Conservation (phyloP, 1,140 invertebrate genomes). For the Aphidius ervi region DNA sequence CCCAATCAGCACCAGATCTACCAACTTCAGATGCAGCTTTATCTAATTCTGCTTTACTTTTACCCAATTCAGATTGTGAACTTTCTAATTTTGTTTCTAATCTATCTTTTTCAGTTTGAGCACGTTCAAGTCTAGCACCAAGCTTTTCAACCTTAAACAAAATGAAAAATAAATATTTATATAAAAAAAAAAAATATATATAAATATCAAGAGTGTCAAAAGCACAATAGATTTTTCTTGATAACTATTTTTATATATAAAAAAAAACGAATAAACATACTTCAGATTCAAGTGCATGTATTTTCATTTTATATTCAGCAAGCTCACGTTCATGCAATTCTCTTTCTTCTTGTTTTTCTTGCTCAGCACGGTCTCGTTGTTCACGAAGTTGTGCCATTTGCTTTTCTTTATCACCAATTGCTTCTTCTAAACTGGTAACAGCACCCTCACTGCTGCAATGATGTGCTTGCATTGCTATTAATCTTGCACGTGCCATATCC, state of each 20-base stretch:
- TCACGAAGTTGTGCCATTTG: slow-evolving; percentile 89
- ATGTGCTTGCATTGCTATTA: slow-evolving; percentile 87
- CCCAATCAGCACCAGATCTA: slow-evolving; percentile 83
- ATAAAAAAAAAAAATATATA: not conserved
- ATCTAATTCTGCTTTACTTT: slow-evolving; percentile 88
- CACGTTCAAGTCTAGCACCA: slow-evolving; percentile 79
- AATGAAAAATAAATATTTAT: slow-evolving; percentile 3
- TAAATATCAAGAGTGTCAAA: not conserved
- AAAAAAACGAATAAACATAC: slow-evolving; percentile 35
- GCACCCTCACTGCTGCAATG: slow-evolving; percentile 90
- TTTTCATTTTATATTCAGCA: slow-evolving; percentile 92
- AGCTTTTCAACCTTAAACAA: slow-evolving; percentile 71
- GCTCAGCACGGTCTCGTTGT: slow-evolving; percentile 91
- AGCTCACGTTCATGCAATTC: slow-evolving; percentile 90
- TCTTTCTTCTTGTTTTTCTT: slow-evolving; percentile 92
- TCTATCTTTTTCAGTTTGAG: slow-evolving; percentile 83
- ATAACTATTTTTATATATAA: not conserved
- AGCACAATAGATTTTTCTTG: not conserved
- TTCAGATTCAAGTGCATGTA: slow-evolving; percentile 84
- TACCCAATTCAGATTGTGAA: slow-evolving; percentile 88
- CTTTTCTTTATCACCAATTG: slow-evolving; percentile 94
- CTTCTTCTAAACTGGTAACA: slow-evolving; percentile 88
- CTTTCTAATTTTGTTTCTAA: slow-evolving; percentile 87
- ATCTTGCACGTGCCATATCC: slow-evolving; percentile 84
- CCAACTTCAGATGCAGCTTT: slow-evolving; percentile 86